These are phyloP conservation scores for Ammodramus savannarum DNA, from an alignment of 2,113 vertebrate species.

Conservation along the genomic window DNA sequence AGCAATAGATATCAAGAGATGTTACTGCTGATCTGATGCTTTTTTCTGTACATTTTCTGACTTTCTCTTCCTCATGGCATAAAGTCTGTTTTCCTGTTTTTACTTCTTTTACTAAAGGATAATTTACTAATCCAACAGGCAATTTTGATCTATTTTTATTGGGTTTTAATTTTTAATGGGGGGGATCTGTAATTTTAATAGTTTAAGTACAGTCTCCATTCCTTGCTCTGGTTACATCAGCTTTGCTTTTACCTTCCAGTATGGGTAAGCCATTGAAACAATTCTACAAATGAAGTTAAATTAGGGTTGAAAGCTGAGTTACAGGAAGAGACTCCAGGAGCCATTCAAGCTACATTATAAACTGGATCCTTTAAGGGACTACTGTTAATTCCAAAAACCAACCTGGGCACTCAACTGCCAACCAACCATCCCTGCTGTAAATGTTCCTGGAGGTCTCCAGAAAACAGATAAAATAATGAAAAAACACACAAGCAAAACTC, in stretches of 20 bases:
- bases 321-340: not conserved
- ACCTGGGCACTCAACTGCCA: not conserved
- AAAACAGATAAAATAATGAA: not conserved
- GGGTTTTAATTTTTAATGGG: not conserved
- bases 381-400: not conserved
- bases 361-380: not conserved
- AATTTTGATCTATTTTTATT: not conserved
- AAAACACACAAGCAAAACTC: not conserved
- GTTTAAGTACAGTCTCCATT: not conserved
- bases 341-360: not conserved
- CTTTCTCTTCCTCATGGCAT: not conserved
- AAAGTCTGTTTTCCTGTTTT: not conserved
- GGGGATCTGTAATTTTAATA: not conserved
- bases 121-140: not conserved
- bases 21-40: not conserved
- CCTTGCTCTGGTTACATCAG: not conserved
- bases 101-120: not conserved
- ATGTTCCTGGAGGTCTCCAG: not conserved
- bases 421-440: not conserved
- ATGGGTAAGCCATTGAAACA: not conserved
- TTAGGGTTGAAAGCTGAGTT: not conserved
- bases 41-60: not conserved
- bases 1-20: not conserved
- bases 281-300: not conserved
- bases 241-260: not conserved